Evolutionary conservation across 2,797 vertebrate species (phyloP), one percentile per base, ranked within the genome.

Genomic region (Heterohyrax brucei): DNA sequence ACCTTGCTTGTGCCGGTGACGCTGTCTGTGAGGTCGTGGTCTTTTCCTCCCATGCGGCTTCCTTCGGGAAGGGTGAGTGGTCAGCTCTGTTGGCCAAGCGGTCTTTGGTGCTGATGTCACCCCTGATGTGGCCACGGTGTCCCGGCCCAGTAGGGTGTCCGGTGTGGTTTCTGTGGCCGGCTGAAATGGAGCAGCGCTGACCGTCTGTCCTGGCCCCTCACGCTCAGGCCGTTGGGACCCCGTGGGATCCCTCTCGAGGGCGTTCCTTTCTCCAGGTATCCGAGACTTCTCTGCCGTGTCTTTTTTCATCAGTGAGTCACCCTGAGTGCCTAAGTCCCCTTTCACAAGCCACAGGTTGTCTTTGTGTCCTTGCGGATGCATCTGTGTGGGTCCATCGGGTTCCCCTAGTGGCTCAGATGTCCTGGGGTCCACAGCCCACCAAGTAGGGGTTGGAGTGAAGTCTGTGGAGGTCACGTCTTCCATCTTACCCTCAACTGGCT

Each of bases 1-100:
- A 1, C 91, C 80, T 50, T 87, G 94, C 14, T 98, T 99, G 73
- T 95, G 98, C 93, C 98, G 99, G 39, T 98, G 98, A 89, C 98
- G 99, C 76, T 98, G 96, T 97, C 98, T 98, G 92, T 99, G 99
- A 33, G 98, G 98, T 39, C 98, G 98, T 10, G 93, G 56, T 62
- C 97, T 96, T 93, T 98, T 99, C 95, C 98, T 98, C 22, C 98
- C 98, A 0, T 98, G 97, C 22, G 98, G 98, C 95, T 98, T 98
- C 94, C 96, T 99, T 66, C 98, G 98, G 33, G 98, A 95, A 91
- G 97, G 97, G 4, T 96, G 97, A 50, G 92, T 93, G 97, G 95
- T 44, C 87, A 16, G n/a, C 6, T 72, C 53, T 0, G 73, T 6
- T 0, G 95, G 77, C 4, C 88, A 80, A 12, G 83, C 30, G 0